Base-by-base conservation (phyloP, 2,797 vertebrate species). In the Sciurus carolinensis region DNA sequence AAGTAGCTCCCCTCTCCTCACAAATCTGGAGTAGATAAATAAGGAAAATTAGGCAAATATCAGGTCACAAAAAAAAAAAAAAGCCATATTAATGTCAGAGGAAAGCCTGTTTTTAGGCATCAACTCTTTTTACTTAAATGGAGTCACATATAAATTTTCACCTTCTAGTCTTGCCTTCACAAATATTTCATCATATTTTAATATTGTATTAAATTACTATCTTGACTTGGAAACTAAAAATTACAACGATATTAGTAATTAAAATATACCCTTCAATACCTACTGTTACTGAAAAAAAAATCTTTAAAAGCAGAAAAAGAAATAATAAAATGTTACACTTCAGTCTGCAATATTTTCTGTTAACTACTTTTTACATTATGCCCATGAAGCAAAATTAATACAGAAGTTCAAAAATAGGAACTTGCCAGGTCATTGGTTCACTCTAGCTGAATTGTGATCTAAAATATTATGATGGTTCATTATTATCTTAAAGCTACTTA, bases 191-290 rank as follows among this genome's bases (percentile, higher is more conserved):
- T 15, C 20, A 93, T 52, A 83, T 81, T 82, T 88, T 42, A 90
- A 80, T 33, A 62, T 7, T 62, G 24, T 9, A 62, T 62, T 62
- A 26, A 62, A 62, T 62, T 62, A 10, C 77, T 92, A 28, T 24
- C 59, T 89, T 95, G 84, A 3, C 71, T 87, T 92, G 62, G 81
- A 93, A 69, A 82, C 10, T 66, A 95, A 91, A 88, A 97, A 91
- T 47, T 44, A 52, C 85, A 93, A 66, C 18, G 62, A 64, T 59
- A 59, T 62, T 94, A 80, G 30, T 77, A 71, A 96, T 42, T 72
- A 92, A 94, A 94, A 57, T 82, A 28, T 28, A 72, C 8, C 91
- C 30, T 80, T 76, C n/a, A 89, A 85, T 39, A 42, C 0, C 13
- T n/a, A 90, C 33, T 90, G 76, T 52, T 87, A 81, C 10, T 59